Conservation (phyloP, 92 coral and sea anemone species). For the Blastomussa wellsi region DNA sequence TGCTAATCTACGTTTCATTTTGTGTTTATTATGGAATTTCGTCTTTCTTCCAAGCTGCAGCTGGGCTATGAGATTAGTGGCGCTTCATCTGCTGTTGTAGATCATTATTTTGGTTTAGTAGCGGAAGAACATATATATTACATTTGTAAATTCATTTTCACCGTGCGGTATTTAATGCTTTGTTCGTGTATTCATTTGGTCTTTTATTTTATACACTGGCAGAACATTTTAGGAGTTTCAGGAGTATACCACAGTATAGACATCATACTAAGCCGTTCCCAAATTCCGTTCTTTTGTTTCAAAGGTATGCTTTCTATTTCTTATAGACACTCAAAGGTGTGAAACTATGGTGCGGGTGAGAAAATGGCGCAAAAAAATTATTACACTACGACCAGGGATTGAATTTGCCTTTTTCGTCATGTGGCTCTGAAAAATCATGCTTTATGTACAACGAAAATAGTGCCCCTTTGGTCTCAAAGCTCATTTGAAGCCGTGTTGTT, state of each 20-base stretch:
- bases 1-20: neutral
- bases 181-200: neutral
- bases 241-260: neutral
- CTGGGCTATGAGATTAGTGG: neutral
- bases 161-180: neutral
- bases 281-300: slow-evolving; percentile 30
- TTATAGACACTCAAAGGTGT: slow-evolving; percentile 26
- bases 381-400: neutral
- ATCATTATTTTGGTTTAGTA: slow-evolving; percentile 1
- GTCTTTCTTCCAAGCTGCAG: neutral
- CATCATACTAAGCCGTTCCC: slow-evolving; percentile 32
- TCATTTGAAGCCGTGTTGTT: neutral
- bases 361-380: slow-evolving; percentile 20
- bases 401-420: neutral
- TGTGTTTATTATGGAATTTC: no score
- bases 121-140: slow-evolving; percentile 7
- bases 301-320: slow-evolving; percentile 40
- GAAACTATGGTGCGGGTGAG: slow-evolving; percentile 41
- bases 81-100: neutral
- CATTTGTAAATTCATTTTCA: neutral
- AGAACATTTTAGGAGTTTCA: neutral
- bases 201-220: neutral
- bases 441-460: neutral
- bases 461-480: neutral
- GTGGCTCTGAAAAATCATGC: neutral